Evolutionary conservation across 2,113 vertebrate species (phyloP).

Genomic region (Numida meleagris): DNA sequence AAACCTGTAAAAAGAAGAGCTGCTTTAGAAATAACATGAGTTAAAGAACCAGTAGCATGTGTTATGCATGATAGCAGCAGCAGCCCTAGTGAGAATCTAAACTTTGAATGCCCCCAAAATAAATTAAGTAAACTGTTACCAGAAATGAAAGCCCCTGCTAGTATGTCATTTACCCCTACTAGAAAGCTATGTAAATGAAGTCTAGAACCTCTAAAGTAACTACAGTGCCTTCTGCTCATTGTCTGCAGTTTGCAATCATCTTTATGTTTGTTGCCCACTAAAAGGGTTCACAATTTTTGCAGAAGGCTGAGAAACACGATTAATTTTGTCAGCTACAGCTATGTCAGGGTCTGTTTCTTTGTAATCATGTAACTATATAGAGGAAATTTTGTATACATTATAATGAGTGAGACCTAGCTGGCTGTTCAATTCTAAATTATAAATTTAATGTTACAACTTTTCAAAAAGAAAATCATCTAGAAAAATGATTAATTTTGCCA

Average conservation of each 20-base stretch:
- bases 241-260: background rate
- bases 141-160: background rate
- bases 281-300: background rate
- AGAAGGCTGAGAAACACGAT: background rate
- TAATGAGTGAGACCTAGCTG: background rate
- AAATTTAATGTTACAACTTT: background rate
- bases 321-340: background rate
- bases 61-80: background rate
- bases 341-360: background rate
- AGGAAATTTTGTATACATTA: background rate
- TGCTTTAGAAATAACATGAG: background rate
- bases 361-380: background rate
- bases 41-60: background rate
- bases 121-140: background rate
- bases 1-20: conserved; percentile 2
- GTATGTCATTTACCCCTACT: background rate
- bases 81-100: background rate
- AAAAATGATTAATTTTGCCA: background rate
- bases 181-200: background rate
- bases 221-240: background rate
- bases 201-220: background rate
- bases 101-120: background rate
- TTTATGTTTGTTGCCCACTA: background rate
- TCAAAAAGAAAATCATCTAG: background rate
- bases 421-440: background rate